Evolutionary conservation across 1,140 invertebrate genomes (phyloP), one percentile per base, ranked within the genome.

Genomic region (Dendrolimus kikuchii): DNA sequence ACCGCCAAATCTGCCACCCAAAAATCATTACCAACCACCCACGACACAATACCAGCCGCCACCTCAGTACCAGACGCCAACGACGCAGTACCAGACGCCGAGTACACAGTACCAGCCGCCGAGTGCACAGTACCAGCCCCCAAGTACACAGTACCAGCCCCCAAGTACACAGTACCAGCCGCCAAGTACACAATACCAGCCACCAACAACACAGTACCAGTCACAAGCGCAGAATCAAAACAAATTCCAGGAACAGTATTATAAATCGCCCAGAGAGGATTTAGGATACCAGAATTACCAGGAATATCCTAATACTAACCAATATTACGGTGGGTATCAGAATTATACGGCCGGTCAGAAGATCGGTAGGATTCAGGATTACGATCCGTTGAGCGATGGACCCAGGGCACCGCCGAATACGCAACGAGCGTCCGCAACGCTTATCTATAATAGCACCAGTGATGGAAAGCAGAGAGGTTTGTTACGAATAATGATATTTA

Each of bases 331-430:
- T 57, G 79, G 73, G 68, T 79, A 83, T 61, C 70, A 77, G 56
- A 74, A 76, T 40, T 75, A 72, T 5, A 65, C 60, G 1, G 64
- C 55, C 9, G 62, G 58, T 5, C 71, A 69, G 39, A 81, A 81
- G 57, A 87, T 92, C 55, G 93, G 93, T 23, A 92, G 93, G 82
- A 95, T 95, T 59, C 92, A 93, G 47, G 93, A 95, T 77, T 95
- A 95, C 71, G 94, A 95, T 86, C 93, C 94, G 5, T 70, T 93
- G 55, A 92, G 89, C 62, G 92, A 92, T 66, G 90, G 90, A 41
- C 92, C 92, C n/a, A 89, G 92, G 55, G 88, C 89, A 49, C 89
- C 90, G 48, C 94, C 94, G 0, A 94, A 94, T 74, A 93, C 94
- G 3, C 90, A 93, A 57, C 88, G 93, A 68, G 92, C 93, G 69